These are phyloP conservation scores for Melanostigma gelatinosum DNA, from an alignment of 2,113 vertebrate species.

Conservation along the genomic window DNA sequence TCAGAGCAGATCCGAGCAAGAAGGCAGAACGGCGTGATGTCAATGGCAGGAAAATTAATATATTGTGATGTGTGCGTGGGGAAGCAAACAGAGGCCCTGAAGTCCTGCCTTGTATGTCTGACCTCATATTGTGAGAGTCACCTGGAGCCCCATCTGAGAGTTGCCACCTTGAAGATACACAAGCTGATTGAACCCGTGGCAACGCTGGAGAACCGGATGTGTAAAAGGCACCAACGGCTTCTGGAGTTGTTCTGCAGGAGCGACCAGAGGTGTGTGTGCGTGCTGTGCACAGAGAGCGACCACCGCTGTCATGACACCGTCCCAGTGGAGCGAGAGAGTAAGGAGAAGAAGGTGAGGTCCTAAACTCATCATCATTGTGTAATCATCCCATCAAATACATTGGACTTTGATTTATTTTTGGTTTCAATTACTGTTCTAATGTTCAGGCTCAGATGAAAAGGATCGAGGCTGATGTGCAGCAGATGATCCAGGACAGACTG, in stretches of 20 bases:
- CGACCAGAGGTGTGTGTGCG: constrained; percentile 81
- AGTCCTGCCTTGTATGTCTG: constrained; percentile 82
- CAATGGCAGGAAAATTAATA: not conserved
- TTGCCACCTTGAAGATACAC: constrained; percentile 70
- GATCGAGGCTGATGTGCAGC: constrained; percentile 67
- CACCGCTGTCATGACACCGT: constrained; percentile 76
- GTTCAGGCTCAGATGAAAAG: constrained; percentile 72
- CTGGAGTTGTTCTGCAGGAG: constrained; percentile 83
- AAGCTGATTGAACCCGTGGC: constrained; percentile 78
- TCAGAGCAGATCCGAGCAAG: constrained; percentile 64
- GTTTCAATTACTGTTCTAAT: not conserved
- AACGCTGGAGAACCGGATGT: constrained; percentile 77
- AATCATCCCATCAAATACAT: not conserved
- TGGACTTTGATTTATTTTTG: not conserved
- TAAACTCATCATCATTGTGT: not conserved
- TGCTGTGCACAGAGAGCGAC: constrained; percentile 77
- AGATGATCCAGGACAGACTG: constrained; percentile 80
- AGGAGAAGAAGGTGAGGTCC: constrained; percentile 73
- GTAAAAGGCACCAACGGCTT: constrained; percentile 75
- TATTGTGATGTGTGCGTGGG: constrained; percentile 83
- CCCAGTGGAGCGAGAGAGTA: constrained; percentile 78
- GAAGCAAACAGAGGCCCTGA: constrained; percentile 65
- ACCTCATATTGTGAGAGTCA: constrained; percentile 84
- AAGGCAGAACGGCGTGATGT: not conserved
- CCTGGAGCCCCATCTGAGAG: constrained; percentile 75